These are phyloP conservation scores for Propithecus perrieri DNA, from an alignment of 2,797 vertebrate species.

Conservation along the genomic window DNA sequence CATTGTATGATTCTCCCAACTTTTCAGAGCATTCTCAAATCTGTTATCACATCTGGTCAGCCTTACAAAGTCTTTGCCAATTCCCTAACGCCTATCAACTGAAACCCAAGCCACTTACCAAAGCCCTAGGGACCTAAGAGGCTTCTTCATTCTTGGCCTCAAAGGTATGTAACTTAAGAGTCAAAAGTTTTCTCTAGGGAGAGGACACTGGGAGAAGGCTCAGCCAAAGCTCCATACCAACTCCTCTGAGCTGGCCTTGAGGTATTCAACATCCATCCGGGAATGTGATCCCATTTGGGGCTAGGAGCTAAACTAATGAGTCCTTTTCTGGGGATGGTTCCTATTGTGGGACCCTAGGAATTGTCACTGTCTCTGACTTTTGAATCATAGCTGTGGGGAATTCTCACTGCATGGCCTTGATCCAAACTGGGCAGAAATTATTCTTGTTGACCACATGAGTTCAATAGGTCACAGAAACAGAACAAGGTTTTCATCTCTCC, in stretches of 20 bases:
- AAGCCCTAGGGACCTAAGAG: not conserved
- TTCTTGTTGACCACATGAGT: not conserved
- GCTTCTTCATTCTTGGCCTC: not conserved
- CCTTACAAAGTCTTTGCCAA: slow-evolving; percentile 26
- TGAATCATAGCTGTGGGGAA: not conserved
- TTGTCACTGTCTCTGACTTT: not conserved
- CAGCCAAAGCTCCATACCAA: not conserved
- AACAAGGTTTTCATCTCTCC: slow-evolving; percentile 18
- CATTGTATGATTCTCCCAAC: not conserved
- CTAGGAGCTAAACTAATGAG: not conserved
- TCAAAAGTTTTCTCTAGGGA: not conserved
- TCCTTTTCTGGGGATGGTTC: not conserved
- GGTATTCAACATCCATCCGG: not conserved
- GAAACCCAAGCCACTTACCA: not conserved
- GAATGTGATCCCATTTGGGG: not conserved
- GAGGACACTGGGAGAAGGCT: not conserved
- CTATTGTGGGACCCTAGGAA: not conserved
- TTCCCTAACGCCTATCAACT: not conserved
- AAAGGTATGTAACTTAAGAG: not conserved
- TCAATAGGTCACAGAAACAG: not conserved
- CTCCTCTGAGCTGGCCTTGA: slow-evolving; percentile 5
- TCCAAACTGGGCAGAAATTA: not conserved
- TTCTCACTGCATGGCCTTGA: slow-evolving; percentile 14
- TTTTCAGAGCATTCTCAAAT: slow-evolving; percentile 37
- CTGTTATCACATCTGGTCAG: slow-evolving; percentile 14